Conservation (phyloP, 2,888 invertebrate species). For the Lepidonotus clava region DNA sequence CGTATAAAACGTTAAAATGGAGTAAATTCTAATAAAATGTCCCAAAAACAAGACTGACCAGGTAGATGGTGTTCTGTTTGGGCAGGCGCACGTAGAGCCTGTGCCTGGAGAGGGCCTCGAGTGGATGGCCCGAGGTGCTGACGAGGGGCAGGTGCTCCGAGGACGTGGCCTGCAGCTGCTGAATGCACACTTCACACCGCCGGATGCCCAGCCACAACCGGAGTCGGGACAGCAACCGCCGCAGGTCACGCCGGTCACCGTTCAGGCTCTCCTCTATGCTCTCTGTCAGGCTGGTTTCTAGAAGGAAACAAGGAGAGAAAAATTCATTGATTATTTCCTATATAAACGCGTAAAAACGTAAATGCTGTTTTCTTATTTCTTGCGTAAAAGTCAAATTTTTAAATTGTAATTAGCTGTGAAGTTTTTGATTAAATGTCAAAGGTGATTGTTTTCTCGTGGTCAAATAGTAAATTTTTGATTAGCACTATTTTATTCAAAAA, state of each 20-base stretch:
- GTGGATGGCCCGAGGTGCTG: constrained; percentile 84
- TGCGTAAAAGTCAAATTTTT: no score
- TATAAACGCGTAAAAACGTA: no score
- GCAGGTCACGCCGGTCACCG: constrained; percentile 86
- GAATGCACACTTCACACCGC: constrained; percentile 95
- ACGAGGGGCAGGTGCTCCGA: constrained; percentile 92
- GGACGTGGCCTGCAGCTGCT: constrained; percentile 94
- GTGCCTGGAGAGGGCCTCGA: constrained; percentile 74
- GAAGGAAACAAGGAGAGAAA: neutral
- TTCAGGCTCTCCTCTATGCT: constrained; percentile 91
- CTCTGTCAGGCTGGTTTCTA: constrained; percentile 81
- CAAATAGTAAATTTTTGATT: no score
- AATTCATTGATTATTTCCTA: no score
- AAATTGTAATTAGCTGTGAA: no score
- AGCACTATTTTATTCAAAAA: no score
- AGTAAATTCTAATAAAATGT: no score
- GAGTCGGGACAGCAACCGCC: constrained; percentile 86
- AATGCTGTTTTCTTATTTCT: no score
- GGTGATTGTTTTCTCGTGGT: no score
- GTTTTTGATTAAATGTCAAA: no score
- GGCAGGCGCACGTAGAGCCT: constrained; percentile 78
- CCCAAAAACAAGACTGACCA: no score
- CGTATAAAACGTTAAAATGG: no score
- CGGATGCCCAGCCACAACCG: constrained; percentile 94
- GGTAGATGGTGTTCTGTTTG: constrained; percentile 86